Base-by-base conservation (phyloP, 1,140 invertebrate genomes). In the Drosophila dunni region DNA sequence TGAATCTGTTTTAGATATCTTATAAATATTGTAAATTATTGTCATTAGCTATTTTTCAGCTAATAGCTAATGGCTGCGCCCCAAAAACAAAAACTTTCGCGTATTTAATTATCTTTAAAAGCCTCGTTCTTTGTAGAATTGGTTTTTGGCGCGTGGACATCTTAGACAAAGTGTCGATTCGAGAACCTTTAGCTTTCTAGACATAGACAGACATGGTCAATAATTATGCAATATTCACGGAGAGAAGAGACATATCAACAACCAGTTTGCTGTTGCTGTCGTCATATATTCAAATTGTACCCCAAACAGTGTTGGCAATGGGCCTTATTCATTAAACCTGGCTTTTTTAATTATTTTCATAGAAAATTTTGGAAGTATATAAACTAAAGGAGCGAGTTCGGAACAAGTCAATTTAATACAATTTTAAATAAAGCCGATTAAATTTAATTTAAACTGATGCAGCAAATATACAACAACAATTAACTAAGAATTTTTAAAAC, bases 231-330 rank as follows among this genome's bases (percentile, higher is more conserved):
- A 88, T 68, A 79, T 46, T 61, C 64, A 76, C 67, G 42, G 34
- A 54, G n/a, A 34, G 17, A 60, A 72, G 60, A 74, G 62, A 44
- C 38, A 62, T 38, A 75, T 40, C 63, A 34, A 58, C 70, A 86
- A 86, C 83, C 83, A 88, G 83, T 86, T 88, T 78, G 73, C 42
- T 69, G 75, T 50, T 53, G 72, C 73, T 76, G 61, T 66, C 62
- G 73, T 72, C 84, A 81, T 79, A 85, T 88, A 85, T 89, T 88
- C 79, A 88, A 88, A 88, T 86, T 71, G 76, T 45, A 33, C 38
- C 7, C 53, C n/a, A 60, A 29, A 29, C 24, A 29, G 24, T 29
- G 24, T 29, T 29, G 24, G 0, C 24, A 29, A 29, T 29, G 4
- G 0, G 24, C 5, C 24, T 5, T 29, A 5, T 29, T 4, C 24